Base-by-base conservation (phyloP, 1,140 invertebrate species). In the Procambarus clarkii region DNA sequence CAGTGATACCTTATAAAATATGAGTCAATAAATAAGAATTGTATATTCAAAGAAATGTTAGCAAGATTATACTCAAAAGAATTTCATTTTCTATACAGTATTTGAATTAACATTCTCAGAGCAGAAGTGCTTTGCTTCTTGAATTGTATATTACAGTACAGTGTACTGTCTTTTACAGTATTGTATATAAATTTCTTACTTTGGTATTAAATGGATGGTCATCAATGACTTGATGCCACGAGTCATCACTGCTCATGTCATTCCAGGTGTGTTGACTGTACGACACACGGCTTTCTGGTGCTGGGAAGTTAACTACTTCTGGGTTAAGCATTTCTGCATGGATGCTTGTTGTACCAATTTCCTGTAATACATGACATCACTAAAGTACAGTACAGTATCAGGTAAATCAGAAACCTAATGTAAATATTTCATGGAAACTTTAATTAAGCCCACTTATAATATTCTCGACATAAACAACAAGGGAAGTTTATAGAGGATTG, bases 161-260 rank as follows among this genome's bases (percentile, higher is more conserved):
- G 34, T 34, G 34, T 34, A 34, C 34, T 34, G 34, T 34, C 34
- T 34, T 34, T 34, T 54, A 54, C 4, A 9, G 8, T 9, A 54
- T 54, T 54, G 8, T 54, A 54, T 54, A 64, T 18, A 64, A 64
- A 21, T 21, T 3, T n/a, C 69, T 21, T 44, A 86, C 85, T 60
- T 86, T 86, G n/a, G 48, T 78, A 34, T 86, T 86, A 46, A 86
- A 86, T 15, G 85, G 54, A 50, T 86, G 85, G 21, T 77, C n/a
- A 21, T 86, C 34, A 54, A 86, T 58, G 21, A 86, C 34, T 45
- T 15, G 24, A 3, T 60, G 85, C 71, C 85, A 86, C 8, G 81
- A 34, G 45, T 46, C 24, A 76, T n/a, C 50, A 3, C 50, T 46
- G 15, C 76, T 11, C n/a, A 13, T 11, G 9, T 86, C 71, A 24